Evolutionary conservation across 2,113 vertebrate species (phyloP).

Genomic region (Gadus macrocephalus): DNA sequence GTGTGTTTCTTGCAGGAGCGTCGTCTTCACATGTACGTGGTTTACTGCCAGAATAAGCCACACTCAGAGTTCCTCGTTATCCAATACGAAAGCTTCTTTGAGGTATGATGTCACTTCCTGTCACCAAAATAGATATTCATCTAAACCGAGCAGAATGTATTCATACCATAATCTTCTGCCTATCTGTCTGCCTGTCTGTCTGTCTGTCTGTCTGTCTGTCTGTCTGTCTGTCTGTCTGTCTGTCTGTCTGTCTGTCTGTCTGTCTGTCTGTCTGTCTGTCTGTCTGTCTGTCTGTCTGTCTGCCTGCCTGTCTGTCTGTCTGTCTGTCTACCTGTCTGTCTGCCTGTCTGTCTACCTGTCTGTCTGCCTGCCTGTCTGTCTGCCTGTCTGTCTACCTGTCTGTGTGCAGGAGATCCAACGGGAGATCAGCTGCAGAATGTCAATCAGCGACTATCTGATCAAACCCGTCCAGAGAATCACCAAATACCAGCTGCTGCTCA

Average conservation of each 20-base stretch:
- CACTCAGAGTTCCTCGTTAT: slow-evolving; percentile 85
- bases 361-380: slow-evolving; percentile 7
- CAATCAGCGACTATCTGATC: slow-evolving; percentile 93
- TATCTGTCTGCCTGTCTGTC: slow-evolving; percentile 3
- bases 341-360: too few relatives aligned
- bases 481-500: slow-evolving; percentile 95
- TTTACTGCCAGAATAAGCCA: slow-evolving; percentile 90
- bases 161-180: not conserved
- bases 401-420: slow-evolving; percentile 86
- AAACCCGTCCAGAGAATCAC: slow-evolving; percentile 99
- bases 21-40: slow-evolving; percentile 85
- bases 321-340: too few relatives aligned
- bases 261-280: too few relatives aligned
- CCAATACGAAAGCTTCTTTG: slow-evolving; percentile 84
- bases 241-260: too few relatives aligned
- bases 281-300: too few relatives aligned
- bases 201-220: too few relatives aligned
- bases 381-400: not conserved
- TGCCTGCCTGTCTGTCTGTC: too few relatives aligned
- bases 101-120: slow-evolving; percentile 44
- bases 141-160: too few relatives aligned
- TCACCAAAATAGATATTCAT: not conserved
- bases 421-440: slow-evolving; percentile 90
- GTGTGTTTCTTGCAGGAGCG: slow-evolving; percentile 70
- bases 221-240: too few relatives aligned